Conservation (phyloP, 1,140 invertebrate species). For the Periplaneta americana region DNA sequence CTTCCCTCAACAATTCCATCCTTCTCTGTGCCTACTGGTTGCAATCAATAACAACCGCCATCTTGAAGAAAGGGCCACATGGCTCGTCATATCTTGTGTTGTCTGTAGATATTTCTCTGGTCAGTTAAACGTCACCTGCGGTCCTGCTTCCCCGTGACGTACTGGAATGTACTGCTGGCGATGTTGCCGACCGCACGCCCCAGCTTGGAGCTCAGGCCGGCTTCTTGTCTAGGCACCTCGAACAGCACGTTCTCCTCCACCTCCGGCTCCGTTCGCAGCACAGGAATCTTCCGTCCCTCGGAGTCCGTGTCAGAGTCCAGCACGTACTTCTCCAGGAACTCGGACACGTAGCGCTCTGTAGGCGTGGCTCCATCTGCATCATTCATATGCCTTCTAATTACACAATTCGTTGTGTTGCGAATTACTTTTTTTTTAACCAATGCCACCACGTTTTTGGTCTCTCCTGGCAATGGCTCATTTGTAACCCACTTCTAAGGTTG, state of each 20-base stretch:
- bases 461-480: too few species aligned
- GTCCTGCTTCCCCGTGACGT: neutral
- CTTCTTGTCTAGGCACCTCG: conserved; percentile 21
- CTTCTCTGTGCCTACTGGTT: too few species aligned
- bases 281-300: conserved; percentile 45
- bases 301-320: conserved; percentile 58
- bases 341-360: conserved; percentile 49
- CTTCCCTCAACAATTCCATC: too few species aligned
- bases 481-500: too few species aligned
- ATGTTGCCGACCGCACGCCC: conserved; percentile 14
- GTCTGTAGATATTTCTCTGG: too few species aligned
- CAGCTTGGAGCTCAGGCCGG: conserved; percentile 9
- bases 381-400: neutral
- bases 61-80: too few species aligned
- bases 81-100: too few species aligned
- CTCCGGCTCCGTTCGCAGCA: conserved; percentile 32
- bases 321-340: conserved; percentile 59
- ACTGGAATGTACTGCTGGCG: conserved; percentile 11
- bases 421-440: too few species aligned
- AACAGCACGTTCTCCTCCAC: conserved; percentile 26
- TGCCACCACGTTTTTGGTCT: too few species aligned
- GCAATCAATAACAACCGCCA: too few species aligned
- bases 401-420: neutral
- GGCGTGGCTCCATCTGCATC: neutral
- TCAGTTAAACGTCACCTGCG: too few species aligned